A percentile compares a stretch with the other conserved stretches of the same genome.
phyloP scores from a whole-genome alignment of 2,888 invertebrate species.

The Caenorhabditis zanzibari region DNA sequence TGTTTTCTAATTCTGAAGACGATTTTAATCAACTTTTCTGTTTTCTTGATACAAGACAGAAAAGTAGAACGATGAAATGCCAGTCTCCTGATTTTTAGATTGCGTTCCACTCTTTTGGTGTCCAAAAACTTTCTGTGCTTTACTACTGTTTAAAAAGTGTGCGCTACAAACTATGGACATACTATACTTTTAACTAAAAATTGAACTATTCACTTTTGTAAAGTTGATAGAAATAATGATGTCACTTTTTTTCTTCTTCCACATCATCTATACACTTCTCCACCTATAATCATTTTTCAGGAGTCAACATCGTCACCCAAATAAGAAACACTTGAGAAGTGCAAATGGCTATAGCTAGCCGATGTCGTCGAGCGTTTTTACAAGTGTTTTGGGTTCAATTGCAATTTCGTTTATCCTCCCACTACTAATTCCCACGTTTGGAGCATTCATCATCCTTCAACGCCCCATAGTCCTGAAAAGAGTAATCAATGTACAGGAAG shows the following conservation, averaged over 20 bases:
- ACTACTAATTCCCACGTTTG: background rate
- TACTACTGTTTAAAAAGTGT: too few species aligned
- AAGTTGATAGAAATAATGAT: conserved; percentile 1
- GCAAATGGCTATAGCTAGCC: conserved; percentile 1
- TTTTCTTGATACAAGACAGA: background rate
- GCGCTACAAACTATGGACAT: background rate
- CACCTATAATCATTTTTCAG: conserved; percentile 25
- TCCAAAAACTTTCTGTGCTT: background rate
- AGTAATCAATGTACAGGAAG: background rate
- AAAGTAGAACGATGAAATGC: background rate
- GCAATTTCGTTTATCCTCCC: background rate
- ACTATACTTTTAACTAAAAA: background rate
- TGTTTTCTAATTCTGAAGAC: background rate
- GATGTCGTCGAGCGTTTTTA: background rate
- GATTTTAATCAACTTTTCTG: background rate
- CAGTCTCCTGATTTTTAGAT: background rate
- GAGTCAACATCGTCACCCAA: background rate
- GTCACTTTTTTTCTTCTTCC: background rate
- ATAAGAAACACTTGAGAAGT: conserved; percentile 15
- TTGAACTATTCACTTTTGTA: conserved; percentile 1
- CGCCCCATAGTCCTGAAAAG: background rate
- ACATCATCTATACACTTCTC: conserved; percentile 6
- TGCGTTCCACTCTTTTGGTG: background rate
- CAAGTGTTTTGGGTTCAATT: conserved; percentile 15
- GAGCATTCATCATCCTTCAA: background rate